Percentiles rank a stretch among this genome's conserved stretches.
These are phyloP conservation scores for Onthophagus sagittarius DNA, from an alignment of 2,888 invertebrate species.

Conservation along the genomic window DNA sequence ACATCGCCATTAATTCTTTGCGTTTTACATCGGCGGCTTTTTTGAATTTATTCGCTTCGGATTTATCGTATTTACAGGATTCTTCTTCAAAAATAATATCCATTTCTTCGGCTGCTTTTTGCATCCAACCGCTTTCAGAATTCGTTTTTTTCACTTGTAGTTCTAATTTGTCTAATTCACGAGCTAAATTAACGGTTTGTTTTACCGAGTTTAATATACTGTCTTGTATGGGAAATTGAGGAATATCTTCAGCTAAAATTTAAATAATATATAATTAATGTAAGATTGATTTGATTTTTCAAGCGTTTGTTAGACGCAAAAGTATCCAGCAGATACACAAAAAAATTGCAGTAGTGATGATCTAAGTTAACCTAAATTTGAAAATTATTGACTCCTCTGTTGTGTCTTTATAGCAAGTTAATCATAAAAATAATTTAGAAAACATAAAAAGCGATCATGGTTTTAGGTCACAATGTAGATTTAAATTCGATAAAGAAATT, in stretches of 20 bases:
- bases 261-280: no score
- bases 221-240: constrained; percentile 74
- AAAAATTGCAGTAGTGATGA: no score
- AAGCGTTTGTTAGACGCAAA: no score
- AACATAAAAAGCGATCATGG: no score
- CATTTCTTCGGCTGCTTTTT: constrained; percentile 82
- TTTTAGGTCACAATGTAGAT: no score
- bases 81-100: constrained; percentile 85
- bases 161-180: constrained; percentile 75
- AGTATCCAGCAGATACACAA: no score
- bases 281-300: no score
- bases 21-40: constrained; percentile 50
- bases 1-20: constrained; percentile 51
- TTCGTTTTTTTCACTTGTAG: constrained; percentile 60
- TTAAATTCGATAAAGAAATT: no score
- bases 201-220: constrained; percentile 62
- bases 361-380: no score
- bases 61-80: constrained; percentile 37
- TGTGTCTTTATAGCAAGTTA: no score
- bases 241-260: constrained; percentile 71
- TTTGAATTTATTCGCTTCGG: constrained; percentile 36
- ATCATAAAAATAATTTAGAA: no score
- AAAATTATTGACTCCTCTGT: no score
- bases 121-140: constrained; percentile 78
- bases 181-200: constrained; percentile 70